Base-by-base conservation (phyloP, 2,888 invertebrate genomes). In the Sabatieria punctata region DNA sequence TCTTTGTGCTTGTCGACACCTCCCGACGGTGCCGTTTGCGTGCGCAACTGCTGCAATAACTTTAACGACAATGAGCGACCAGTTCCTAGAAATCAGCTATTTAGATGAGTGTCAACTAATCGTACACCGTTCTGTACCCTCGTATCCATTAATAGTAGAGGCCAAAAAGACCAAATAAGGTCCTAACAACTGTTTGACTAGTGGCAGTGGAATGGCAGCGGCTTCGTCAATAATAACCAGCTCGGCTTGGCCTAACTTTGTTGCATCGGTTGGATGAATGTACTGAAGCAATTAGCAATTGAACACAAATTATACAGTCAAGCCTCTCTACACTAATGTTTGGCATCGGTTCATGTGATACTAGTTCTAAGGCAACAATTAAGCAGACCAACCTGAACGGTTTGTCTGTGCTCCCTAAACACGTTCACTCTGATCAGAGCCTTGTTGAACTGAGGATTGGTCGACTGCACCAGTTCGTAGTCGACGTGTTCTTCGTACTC, bases 221-320 rank as follows among this genome's bases (percentile, higher is more conserved):
- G 97, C 97, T 69, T 99, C 97, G 68, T 99, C 97, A 48, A 97
- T 91, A 0, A 97, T 78, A 27, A 97, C 74, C 36, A 99, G 68
- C 68, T 97, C 95, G 0, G 93, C 91, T 52, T 91, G 89, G 8
- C 84, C 78, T 27, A 97, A 72, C 51, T 85, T 78, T 48, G 82
- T 78, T 41, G 81, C 78, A 68, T 95, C 91, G 37, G 80, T 79
- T 0, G 97, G 93, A 51, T 85, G 81, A 63, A 97, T 89, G 68
- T 97, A 97, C 80, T 93, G 68, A 26, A 67, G 60, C 55, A 30
- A n/a, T n/a, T n/a, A n/a, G n/a, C n/a, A n/a, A 41, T 54, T 41
- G 21, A 35, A 49, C 37, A 18, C 26, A 24, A 43, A 39, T 22
- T 8, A 52, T 37, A 44, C 18, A 24, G 45, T 19, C n/a, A 39